Evolutionary conservation across 2,888 invertebrate genomes (phyloP).

Genomic region (Erebia palarica): DNA sequence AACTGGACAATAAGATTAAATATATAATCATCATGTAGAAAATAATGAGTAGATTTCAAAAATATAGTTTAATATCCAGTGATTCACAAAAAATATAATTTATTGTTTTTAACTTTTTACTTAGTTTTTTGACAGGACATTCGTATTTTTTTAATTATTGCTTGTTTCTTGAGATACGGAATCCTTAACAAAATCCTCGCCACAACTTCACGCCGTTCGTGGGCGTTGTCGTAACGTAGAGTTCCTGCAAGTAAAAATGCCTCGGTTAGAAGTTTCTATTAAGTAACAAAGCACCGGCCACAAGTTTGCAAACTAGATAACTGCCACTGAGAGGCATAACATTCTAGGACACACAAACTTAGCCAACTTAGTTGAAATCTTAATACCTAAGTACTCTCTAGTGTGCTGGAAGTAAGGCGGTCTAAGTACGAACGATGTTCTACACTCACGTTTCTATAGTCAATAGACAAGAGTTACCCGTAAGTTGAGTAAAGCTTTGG

Average conservation of each 20-base stretch:
- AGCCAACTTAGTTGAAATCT: conserved; percentile 37
- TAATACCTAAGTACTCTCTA: conserved; percentile 38
- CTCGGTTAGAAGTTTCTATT: conserved; percentile 20
- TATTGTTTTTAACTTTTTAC: too few relatives aligned
- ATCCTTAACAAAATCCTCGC: too few relatives aligned
- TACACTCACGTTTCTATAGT: conserved; percentile 1
- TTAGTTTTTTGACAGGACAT: too few relatives aligned
- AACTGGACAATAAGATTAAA: too few relatives aligned
- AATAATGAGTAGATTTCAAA: too few relatives aligned
- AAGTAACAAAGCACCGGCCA: conserved; percentile 19
- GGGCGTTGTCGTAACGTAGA: not conserved
- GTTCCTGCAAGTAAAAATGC: conserved; percentile 4
- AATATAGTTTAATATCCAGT: too few relatives aligned
- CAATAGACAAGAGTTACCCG: not conserved
- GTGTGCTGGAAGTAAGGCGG: conserved; percentile 24
- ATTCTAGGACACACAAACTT: conserved; percentile 35
- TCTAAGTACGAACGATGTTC: not conserved
- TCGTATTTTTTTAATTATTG: too few relatives aligned
- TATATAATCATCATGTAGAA: too few relatives aligned
- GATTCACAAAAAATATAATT: too few relatives aligned
- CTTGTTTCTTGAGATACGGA: too few relatives aligned
- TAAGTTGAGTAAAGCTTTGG: not conserved
- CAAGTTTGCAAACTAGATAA: conserved; percentile 22
- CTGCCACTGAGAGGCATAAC: conserved; percentile 25
- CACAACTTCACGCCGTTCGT: too few relatives aligned